Evolutionary conservation across 2,113 vertebrate species (phyloP).

Genomic region (Silurus asotus): DNA sequence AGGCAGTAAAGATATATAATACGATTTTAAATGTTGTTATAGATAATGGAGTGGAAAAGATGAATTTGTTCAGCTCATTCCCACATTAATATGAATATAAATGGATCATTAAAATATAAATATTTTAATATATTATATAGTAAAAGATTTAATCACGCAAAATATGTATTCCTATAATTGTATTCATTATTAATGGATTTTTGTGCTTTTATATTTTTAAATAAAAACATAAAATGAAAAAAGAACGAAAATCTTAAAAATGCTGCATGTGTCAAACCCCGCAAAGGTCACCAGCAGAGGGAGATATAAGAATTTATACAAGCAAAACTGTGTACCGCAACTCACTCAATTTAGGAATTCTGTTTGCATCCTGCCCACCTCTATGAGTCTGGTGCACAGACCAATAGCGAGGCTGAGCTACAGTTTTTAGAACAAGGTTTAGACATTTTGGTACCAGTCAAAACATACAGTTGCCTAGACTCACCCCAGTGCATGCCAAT

Average conservation of each 20-base stretch:
- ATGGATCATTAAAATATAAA: not conserved
- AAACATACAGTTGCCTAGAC: not conserved
- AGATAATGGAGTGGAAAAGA: not conserved
- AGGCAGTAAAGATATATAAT: not conserved
- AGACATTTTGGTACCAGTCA: not conserved
- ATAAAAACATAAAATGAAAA: not conserved
- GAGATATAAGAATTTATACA: not conserved
- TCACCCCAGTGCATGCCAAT: not conserved
- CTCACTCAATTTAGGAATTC: not conserved
- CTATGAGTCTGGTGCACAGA: too few species aligned
- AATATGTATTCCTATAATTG: not conserved
- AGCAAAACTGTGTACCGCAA: not conserved
- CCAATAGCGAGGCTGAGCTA: too few species aligned
- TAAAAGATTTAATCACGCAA: not conserved
- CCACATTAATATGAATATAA: not conserved
- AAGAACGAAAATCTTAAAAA: not conserved
- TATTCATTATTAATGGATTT: not conserved
- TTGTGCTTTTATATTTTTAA: not conserved
- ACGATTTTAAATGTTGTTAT: too few species aligned
- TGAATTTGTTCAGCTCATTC: not conserved
- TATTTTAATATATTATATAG: too few species aligned
- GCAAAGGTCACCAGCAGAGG: slow-evolving; percentile 1
- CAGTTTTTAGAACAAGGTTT: too few species aligned
- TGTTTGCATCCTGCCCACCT: too few species aligned
- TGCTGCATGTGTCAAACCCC: not conserved